Conservation (phyloP, 2,888 invertebrate genomes). For the Ennomos quercinarius region DNA sequence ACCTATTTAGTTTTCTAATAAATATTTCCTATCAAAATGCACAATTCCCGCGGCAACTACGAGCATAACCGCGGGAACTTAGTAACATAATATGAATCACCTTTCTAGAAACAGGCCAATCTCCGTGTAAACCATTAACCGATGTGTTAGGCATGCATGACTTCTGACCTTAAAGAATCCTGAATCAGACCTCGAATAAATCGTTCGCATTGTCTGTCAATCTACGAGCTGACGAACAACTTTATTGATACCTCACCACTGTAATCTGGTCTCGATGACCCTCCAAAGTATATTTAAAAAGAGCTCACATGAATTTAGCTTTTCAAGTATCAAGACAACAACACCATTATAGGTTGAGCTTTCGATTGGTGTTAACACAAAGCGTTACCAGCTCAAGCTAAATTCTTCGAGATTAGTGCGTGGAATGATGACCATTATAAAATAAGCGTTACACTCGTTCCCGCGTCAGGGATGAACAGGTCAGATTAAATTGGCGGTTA, state of each 20-base stretch:
- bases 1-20: too few species aligned
- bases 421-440: neutral
- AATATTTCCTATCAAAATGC: too few species aligned
- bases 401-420: neutral
- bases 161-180: slow-evolving; percentile 18
- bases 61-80: too few species aligned
- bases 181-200: slow-evolving; percentile 17
- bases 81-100: slow-evolving; percentile 3
- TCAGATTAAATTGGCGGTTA: slow-evolving; percentile 13
- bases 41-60: too few species aligned
- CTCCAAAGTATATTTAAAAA: neutral
- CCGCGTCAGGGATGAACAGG: slow-evolving; percentile 8
- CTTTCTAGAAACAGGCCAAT: slow-evolving; percentile 7
- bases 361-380: neutral
- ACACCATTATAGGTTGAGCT: slow-evolving; percentile 2
- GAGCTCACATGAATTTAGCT: slow-evolving; percentile 11
- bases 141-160: slow-evolving; percentile 11
- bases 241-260: slow-evolving; percentile 16
- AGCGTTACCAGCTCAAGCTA: neutral
- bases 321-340: slow-evolving; percentile 2
- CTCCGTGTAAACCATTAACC: slow-evolving; percentile 13
- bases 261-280: neutral
- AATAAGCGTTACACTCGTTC: slow-evolving; percentile 2
- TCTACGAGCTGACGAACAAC: slow-evolving; percentile 20
- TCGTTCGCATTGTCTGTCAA: slow-evolving; percentile 21